These are phyloP conservation scores for Calcarius lapponicus DNA, from an alignment of 2,797 vertebrate genomes.

Conservation along the genomic window DNA sequence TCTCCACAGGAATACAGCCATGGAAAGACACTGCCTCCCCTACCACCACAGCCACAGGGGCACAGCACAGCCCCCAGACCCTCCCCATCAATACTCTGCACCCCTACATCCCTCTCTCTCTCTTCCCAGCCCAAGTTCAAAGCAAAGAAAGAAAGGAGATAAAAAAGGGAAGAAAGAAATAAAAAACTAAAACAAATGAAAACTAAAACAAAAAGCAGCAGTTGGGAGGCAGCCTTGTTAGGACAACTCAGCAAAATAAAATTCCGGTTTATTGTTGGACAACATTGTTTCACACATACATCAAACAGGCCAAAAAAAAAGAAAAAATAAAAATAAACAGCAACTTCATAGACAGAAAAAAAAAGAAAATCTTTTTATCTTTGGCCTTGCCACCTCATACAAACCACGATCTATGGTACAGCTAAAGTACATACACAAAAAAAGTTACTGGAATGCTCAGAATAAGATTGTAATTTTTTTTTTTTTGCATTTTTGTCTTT, in stretches of 20 bases:
- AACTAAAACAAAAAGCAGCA: conserved; percentile 56
- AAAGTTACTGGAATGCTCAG: conserved; percentile 95
- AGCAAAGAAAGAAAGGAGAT: conserved; percentile 28
- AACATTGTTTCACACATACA: conserved; percentile 92
- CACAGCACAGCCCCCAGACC: not conserved
- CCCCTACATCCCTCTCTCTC: not conserved
- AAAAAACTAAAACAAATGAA: not conserved
- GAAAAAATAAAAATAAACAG: conserved; percentile 80
- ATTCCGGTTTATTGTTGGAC: conserved; percentile 92
- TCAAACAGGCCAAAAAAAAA: conserved; percentile 85
- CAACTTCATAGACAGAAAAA: conserved; percentile 86
- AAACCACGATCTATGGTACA: conserved; percentile 91
- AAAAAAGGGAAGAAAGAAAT: not conserved
- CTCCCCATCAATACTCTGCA: not conserved
- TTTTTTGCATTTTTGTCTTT: conserved; percentile 68
- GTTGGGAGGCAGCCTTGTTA: conserved; percentile 74
- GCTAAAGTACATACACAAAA: conserved; percentile 88
- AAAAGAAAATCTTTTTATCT: conserved; percentile 74
- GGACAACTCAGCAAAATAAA: conserved; percentile 94
- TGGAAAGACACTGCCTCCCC: not conserved
- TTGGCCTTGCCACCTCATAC: conserved; percentile 87
- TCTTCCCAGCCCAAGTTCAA: not conserved
- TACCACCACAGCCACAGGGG: not conserved
- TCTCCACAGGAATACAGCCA: not conserved
- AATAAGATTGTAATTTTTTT: conserved; percentile 78